A percentile compares a stretch with the other conserved stretches of the same genome.
Conservation (phyloP, 1,140 invertebrate genomes). For the Vollenhovia emeryi region DNA sequence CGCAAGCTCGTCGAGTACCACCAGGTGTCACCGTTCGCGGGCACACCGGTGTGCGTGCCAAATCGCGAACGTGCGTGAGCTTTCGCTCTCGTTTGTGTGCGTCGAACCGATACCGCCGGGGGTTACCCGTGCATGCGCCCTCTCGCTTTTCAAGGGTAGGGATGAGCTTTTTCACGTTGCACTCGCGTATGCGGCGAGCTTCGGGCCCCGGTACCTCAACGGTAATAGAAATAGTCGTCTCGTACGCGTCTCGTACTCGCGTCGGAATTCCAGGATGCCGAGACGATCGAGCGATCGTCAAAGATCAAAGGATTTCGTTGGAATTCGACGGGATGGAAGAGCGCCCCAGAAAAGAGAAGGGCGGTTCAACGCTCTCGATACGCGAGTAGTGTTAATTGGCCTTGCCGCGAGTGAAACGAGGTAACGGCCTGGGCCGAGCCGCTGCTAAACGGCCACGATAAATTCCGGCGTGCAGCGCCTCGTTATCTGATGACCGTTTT, state of each 20-base stretch:
- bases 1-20: neutral
- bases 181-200: conserved; percentile 51
- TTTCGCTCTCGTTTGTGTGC: conserved; percentile 62
- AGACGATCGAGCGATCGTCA: neutral
- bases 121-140: conserved; percentile 69
- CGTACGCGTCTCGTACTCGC: conserved; percentile 8
- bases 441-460: conserved; percentile 56
- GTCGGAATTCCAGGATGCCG: neutral
- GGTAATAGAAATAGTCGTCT: neutral
- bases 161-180: conserved; percentile 64
- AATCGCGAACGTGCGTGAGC: conserved; percentile 58
- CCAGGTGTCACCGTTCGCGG: conserved; percentile 45
- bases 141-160: conserved; percentile 18
- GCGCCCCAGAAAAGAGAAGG: neutral
- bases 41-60: conserved; percentile 37
- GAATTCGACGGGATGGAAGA: neutral
- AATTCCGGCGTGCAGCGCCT: conserved; percentile 36
- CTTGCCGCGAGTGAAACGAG: conserved; percentile 54
- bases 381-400: conserved; percentile 49
- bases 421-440: conserved; percentile 51
- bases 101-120: conserved; percentile 73
- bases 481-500: conserved; percentile 58
- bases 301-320: neutral
- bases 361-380: conserved; percentile 45
- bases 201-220: conserved; percentile 36